These are phyloP conservation scores for Hyperopisus bebe DNA, from an alignment of 2,113 vertebrate genomes.

Conservation along the genomic window DNA sequence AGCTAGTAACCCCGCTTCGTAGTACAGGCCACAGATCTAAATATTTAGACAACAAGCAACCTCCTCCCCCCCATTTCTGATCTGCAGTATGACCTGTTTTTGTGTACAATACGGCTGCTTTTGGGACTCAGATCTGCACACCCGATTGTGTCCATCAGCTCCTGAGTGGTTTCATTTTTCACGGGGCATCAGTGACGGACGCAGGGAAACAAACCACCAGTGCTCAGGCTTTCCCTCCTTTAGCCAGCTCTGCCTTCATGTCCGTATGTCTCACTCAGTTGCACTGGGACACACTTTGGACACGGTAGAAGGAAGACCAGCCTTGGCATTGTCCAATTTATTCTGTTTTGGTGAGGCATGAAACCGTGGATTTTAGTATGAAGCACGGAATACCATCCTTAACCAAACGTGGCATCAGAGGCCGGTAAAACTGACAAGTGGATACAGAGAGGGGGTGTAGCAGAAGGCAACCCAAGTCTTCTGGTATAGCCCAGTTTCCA, in stretches of 20 bases:
- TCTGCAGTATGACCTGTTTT: not conserved
- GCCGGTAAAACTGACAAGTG: not conserved
- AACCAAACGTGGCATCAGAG: not conserved
- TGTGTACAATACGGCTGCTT: not conserved
- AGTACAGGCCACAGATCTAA: too few relatives aligned
- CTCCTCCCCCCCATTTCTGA: not conserved
- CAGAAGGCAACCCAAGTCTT: not conserved
- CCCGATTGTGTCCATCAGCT: not conserved
- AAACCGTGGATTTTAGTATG: not conserved
- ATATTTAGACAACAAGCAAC: not conserved
- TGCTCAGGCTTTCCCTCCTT: not conserved
- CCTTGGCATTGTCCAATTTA: not conserved
- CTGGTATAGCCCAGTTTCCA: not conserved
- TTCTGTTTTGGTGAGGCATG: not conserved
- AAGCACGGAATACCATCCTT: not conserved
- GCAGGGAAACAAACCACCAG: not conserved
- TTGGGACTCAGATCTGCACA: not conserved
- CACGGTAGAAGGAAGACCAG: not conserved
- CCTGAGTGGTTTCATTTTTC: not conserved
- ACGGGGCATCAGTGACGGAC: not conserved
- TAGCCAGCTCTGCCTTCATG: not conserved
- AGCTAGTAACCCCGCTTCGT: too few relatives aligned
- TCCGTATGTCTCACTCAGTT: not conserved
- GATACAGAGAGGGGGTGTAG: not conserved
- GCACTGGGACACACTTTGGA: not conserved